Percentiles rank a stretch among this genome's conserved stretches.
phyloP scores from a whole-genome alignment of 2,888 invertebrate species.

The Drymonia ruficornis region DNA sequence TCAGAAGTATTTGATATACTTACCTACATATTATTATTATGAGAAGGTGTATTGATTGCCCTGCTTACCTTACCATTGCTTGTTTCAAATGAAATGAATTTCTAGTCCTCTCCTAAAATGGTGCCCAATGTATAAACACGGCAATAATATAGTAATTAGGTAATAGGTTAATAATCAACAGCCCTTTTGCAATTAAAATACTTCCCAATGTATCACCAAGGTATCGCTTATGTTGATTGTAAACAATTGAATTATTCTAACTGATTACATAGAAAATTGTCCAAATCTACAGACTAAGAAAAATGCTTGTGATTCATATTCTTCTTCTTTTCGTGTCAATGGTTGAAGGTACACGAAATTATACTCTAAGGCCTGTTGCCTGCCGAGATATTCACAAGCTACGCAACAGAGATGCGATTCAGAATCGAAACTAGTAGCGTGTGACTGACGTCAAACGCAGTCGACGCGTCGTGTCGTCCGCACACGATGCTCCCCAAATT shows the following conservation, averaged over 20 bases:
- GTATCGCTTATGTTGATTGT: background rate
- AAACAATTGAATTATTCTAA: background rate
- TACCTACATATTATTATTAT: conserved; percentile 4
- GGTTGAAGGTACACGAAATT: no score
- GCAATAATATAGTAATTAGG: conserved; percentile 61
- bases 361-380: no score
- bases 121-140: conserved; percentile 58
- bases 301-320: background rate
- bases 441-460: no score
- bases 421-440: no score
- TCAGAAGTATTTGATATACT: conserved; percentile 7
- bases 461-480: no score
- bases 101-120: conserved; percentile 41
- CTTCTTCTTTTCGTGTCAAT: no score
- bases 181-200: conserved; percentile 29
- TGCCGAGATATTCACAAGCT: no score
- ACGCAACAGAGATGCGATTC: no score
- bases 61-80: background rate
- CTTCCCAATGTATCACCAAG: background rate
- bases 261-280: background rate
- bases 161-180: conserved; percentile 34
- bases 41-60: background rate
- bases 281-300: background rate
- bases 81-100: background rate
- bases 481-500: no score